Base-by-base conservation (phyloP, 1,140 invertebrate species). In the Lordiphosa mommai region DNA sequence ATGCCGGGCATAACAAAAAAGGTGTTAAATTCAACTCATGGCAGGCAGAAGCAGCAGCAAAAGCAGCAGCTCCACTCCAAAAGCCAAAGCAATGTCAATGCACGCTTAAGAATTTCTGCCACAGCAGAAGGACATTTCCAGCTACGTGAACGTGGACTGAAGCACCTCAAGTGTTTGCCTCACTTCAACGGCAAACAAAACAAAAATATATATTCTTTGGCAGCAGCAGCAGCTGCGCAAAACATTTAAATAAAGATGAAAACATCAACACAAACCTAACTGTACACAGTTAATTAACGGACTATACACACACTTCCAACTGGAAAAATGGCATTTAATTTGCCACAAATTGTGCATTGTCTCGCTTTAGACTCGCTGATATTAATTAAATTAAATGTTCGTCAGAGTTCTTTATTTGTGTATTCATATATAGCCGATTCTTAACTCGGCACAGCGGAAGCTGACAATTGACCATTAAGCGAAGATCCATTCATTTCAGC, bases 1-100 rank as follows among this genome's bases (percentile, higher is more conserved):
- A 80, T 80, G 76, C 72, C 61, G 61, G 63, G 65, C 65, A 74
- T 82, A 74, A 82, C 76, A 80, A 82, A 82, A 77, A 85, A 82
- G 77, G 77, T 82, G 77, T 82, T 82, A 82, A 82, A 77, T 82
- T 84, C 72, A 84, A 82, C 77, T 82, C 76, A 76, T 65, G 56
- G 55, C 52, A 51, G 66, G 34, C 49, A 13, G 41, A n/a, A n/a
- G 14, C 30, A 16, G 10, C 13, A 38, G 33, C 60, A 48, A 16
- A 49, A 29, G 27, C 16, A 43, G 47, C 43, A 47, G 5, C 36
- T n/a, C 44, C 56, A 52, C 53, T 69, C 72, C 49, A 72, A 79
- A 72, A 70, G 60, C 52, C 49, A 56, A 29, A 32, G 13, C 60
- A 40, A 68, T 47, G 72, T 82, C 77, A 82, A 84, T 76, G 79